Evolutionary conservation across 2,888 invertebrate species (phyloP).

Genomic region (Alitta virens): DNA sequence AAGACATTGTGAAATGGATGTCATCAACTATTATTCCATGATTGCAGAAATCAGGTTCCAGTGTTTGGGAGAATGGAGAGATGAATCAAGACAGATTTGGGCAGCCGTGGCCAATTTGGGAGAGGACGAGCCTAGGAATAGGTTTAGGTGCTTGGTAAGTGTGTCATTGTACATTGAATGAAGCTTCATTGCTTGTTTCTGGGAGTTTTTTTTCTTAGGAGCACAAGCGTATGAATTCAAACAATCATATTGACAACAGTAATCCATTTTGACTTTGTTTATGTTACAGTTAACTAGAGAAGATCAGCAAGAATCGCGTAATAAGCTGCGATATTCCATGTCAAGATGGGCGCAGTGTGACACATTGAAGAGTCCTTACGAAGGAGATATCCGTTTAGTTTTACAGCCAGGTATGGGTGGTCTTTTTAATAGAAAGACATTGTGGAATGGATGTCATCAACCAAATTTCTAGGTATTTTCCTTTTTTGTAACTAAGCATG

Average conservation of each 20-base stretch:
- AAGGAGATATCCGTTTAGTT: slow-evolving; percentile 63
- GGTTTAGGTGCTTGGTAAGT: slow-evolving; percentile 80
- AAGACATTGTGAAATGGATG: too few relatives aligned
- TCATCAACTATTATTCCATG: too few relatives aligned
- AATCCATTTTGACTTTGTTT: too few relatives aligned
- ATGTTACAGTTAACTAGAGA: slow-evolving; percentile 46
- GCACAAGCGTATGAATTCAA: too few relatives aligned
- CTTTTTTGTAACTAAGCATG: too few relatives aligned
- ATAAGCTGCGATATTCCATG: slow-evolving; percentile 51
- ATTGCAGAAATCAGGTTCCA: slow-evolving; percentile 52
- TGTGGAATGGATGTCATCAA: too few relatives aligned
- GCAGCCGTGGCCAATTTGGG: slow-evolving; percentile 97
- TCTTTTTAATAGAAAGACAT: too few relatives aligned
- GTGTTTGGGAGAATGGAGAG: slow-evolving; percentile 55
- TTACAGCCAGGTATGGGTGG: slow-evolving; percentile 42
- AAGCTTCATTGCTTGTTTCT: too few relatives aligned
- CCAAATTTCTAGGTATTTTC: too few relatives aligned
- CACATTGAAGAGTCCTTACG: slow-evolving; percentile 86
- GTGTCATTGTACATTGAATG: too few relatives aligned
- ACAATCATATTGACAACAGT: too few relatives aligned
- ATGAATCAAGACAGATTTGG: slow-evolving; percentile 71
- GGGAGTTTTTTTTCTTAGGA: too few relatives aligned
- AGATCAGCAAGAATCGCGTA: slow-evolving; percentile 51
- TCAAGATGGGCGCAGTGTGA: slow-evolving; percentile 78
- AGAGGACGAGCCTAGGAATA: slow-evolving; percentile 90